Percentiles rank a stretch among this genome's conserved stretches.
These are phyloP conservation scores for Darevskia nairensis DNA, from an alignment of 2,797 vertebrate genomes.

Conservation along the genomic window DNA sequence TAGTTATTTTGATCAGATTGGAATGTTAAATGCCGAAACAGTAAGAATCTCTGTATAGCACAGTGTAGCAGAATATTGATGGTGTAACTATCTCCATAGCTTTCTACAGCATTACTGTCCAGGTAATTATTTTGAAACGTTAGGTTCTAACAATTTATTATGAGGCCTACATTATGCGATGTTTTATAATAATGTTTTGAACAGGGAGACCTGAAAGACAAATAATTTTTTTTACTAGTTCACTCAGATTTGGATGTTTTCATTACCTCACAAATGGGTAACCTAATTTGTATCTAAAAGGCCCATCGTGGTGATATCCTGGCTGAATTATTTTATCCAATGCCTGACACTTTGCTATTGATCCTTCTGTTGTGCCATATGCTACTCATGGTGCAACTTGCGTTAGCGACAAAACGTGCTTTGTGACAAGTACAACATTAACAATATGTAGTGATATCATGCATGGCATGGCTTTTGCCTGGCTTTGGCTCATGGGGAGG, in stretches of 20 bases:
- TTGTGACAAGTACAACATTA: conserved; percentile 15
- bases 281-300: conserved; percentile 13
- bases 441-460: conserved; percentile 7
- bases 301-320: not conserved
- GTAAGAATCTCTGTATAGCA: too few species aligned
- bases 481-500: not conserved
- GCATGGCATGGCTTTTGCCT: not conserved
- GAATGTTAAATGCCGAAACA: not conserved
- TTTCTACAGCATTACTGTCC: not conserved
- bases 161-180: not conserved
- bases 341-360: not conserved
- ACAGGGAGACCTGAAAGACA: not conserved
- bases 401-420: not conserved
- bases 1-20: not conserved
- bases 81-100: not conserved
- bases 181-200: not conserved
- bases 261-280: not conserved
- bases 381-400: not conserved
- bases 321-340: not conserved
- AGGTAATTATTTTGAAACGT: not conserved
- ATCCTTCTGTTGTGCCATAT: conserved; percentile 11
- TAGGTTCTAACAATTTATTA: not conserved
- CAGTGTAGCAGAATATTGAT: not conserved
- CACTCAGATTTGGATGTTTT: not conserved
- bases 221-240: not conserved